These are phyloP conservation scores for Catocala sponsa DNA, from an alignment of 2,888 invertebrate species.

Conservation along the genomic window DNA sequence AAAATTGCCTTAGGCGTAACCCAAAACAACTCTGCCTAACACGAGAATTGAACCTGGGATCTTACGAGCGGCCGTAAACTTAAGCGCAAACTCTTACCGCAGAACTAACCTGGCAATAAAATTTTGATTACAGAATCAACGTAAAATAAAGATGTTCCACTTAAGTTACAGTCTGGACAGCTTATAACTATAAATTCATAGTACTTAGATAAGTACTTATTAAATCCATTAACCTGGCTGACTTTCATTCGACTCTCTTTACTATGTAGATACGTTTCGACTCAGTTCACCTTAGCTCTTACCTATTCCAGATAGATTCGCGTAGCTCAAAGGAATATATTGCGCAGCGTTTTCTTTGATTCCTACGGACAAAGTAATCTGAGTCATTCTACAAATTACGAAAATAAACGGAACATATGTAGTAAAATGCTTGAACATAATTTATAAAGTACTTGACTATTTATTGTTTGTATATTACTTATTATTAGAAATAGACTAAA, in stretches of 20 bases:
- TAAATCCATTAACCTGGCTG: slow-evolving; percentile 24
- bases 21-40: too few species aligned
- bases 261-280: neutral
- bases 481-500: too few species aligned
- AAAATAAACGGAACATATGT: neutral
- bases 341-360: slow-evolving; percentile 3
- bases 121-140: too few species aligned
- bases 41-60: too few species aligned
- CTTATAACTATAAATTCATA: slow-evolving; percentile 3
- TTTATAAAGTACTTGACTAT: too few species aligned
- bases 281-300: neutral
- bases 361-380: neutral
- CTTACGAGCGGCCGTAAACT: too few species aligned
- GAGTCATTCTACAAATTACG: slow-evolving; percentile 1
- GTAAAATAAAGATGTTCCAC: too few species aligned
- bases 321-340: slow-evolving; percentile 13
- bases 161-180: too few species aligned
- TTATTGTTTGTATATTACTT: too few species aligned
- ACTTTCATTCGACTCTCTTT: slow-evolving; percentile 16
- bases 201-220: slow-evolving; percentile 16
- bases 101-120: too few species aligned
- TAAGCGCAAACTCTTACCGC: too few species aligned
- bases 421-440: neutral
- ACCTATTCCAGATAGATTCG: slow-evolving; percentile 11
- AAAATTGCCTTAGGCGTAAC: too few species aligned